Evolutionary conservation across 2,797 vertebrate genomes (phyloP).

Genomic region (Vespertilio murinus): DNA sequence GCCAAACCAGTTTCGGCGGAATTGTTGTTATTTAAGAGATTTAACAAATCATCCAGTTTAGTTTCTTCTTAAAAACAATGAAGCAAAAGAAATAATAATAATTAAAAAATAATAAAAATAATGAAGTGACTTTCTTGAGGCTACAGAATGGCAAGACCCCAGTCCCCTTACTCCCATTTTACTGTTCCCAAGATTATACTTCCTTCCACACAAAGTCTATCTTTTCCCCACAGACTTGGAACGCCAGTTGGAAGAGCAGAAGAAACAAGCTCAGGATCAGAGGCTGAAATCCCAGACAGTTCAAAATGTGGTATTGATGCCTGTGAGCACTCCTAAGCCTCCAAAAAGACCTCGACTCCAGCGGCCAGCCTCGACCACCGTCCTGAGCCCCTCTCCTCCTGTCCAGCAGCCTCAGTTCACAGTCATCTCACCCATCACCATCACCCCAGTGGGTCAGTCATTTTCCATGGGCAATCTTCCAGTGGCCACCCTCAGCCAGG

Average conservation of each 20-base stretch:
- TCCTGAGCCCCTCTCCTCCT: constrained; percentile 87
- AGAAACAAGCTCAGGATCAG: constrained; percentile 87
- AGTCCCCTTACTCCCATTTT: neutral
- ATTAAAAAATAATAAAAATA: neutral
- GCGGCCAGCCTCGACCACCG: constrained; percentile 88
- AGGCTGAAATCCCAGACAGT: constrained; percentile 88
- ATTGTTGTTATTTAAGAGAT: neutral
- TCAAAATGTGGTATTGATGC: constrained; percentile 89
- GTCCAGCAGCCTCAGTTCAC: constrained; percentile 92
- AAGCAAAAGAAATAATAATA: neutral
- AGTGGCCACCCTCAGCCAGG: constrained; percentile 87
- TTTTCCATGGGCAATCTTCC: constrained; percentile 88
- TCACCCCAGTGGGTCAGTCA: constrained; percentile 86
- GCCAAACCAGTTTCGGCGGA: no score
- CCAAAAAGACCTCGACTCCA: constrained; percentile 89
- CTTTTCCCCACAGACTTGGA: constrained; percentile 85
- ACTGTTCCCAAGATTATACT: neutral
- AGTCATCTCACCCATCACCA: constrained; percentile 89
- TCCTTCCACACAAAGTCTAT: constrained; percentile 16
- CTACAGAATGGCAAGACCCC: neutral
- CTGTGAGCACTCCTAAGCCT: constrained; percentile 84
- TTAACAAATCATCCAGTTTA: constrained; percentile 1
- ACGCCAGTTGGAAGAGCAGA: constrained; percentile 89
- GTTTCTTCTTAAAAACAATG: constrained; percentile 33
- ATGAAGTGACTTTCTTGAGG: neutral